Base-by-base conservation (phyloP, 1,140 invertebrate species). In the Maconellicoccus hirsutus region DNA sequence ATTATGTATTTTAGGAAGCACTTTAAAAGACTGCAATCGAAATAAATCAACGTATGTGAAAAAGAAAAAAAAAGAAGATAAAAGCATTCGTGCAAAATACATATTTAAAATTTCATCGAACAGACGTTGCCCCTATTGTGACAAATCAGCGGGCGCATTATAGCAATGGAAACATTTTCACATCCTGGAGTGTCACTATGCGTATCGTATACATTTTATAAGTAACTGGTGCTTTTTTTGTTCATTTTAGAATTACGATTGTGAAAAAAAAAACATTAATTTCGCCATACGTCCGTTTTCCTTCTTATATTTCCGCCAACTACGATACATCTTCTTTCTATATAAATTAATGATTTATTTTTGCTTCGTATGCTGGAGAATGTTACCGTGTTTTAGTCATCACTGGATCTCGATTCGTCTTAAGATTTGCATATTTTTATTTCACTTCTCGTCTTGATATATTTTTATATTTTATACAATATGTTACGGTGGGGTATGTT, bases 71-170 rank as follows among this genome's bases (percentile, higher is more conserved):
- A 14, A 38, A 38, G 33, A 52, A 52, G 42, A 52, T 52, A 52
- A 52, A 52, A 52, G 42, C 42, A 52, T 52, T 52, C 42, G 42
- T 16, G 42, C 42, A 19, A 19, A n/a, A 52, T 52, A 14, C 42
- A 52, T 52, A 52, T 52, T 52, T 52, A 52, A 52, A 52, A 52
- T 52, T 52, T 52, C 42, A 52, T 52, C n/a, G 6, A 52, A 52
- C 42, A 52, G 42, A 52, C 42, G 42, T 16, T 52, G 42, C 42
- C 42, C 42, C 42, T 52, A 52, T 52, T 52, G 42, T 52, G 42
- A 52, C 42, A 52, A 52, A 52, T 52, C 42, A 52, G 42, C 42
- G 42, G 42, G 42, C 42, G 42, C 42, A 52, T 52, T 52, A 52
- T 52, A 52, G 42, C 42, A 16, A 52, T 52, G 12, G 42, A 52